Evolutionary conservation across 2,113 vertebrate species (phyloP).

Genomic region (Anseranas semipalmata): DNA sequence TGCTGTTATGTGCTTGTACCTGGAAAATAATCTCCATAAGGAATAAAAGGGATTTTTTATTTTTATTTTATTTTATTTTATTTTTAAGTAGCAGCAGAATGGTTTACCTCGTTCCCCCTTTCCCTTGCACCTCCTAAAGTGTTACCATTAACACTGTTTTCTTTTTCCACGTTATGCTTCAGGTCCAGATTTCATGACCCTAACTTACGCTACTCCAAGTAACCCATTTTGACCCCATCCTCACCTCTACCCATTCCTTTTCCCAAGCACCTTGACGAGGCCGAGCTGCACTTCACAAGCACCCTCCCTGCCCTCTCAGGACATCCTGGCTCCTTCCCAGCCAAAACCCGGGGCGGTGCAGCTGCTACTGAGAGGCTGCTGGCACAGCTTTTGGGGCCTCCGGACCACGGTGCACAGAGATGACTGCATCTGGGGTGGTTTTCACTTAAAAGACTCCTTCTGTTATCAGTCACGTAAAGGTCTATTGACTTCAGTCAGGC

Average conservation of each 20-base stretch:
- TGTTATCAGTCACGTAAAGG: not conserved
- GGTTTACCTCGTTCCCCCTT: not conserved
- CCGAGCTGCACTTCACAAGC: not conserved
- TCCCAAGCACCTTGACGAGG: not conserved
- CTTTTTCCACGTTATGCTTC: not conserved
- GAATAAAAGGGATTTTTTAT: not conserved
- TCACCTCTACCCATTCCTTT: not conserved
- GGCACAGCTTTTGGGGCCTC: not conserved
- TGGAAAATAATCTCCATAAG: not conserved
- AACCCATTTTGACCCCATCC: not conserved
- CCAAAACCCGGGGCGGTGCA: not conserved
- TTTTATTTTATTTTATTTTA: too few relatives aligned
- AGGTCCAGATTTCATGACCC: not conserved
- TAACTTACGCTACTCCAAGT: fast-evolving
- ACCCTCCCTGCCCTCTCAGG: not conserved
- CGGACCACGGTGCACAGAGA: not conserved
- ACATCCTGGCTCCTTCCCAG: not conserved
- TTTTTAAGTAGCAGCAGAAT: not conserved
- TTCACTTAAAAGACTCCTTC: not conserved
- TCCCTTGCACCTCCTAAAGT: not conserved
- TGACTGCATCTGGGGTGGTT: not conserved
- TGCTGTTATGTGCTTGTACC: fast-evolving
- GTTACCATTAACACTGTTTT: not conserved
- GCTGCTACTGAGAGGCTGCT: not conserved
- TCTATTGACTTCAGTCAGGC: not conserved